Evolutionary conservation across 2,797 vertebrate species (phyloP).

Genomic region (Petrocephalus sullivani): DNA sequence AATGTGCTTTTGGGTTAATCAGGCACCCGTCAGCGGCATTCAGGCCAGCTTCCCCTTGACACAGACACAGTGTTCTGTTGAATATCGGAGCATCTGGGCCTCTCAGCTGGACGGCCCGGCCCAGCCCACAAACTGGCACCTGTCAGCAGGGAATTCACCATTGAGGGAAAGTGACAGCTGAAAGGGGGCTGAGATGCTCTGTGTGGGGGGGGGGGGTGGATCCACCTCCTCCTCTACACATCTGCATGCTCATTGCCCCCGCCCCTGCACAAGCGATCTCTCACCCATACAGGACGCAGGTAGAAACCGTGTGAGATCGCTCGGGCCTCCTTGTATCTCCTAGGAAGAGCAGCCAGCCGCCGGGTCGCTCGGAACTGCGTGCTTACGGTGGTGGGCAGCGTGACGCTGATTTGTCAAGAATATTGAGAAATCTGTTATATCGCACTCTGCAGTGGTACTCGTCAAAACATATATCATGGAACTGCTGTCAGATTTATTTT

Average conservation of each 20-base stretch:
- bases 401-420: neutral
- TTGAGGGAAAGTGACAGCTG: conserved; percentile 59
- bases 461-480: neutral
- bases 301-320: neutral
- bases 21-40: neutral
- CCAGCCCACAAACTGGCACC: neutral
- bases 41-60: neutral
- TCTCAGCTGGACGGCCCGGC: neutral
- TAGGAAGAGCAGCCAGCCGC: neutral
- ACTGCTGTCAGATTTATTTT: neutral
- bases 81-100: neutral
- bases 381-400: neutral
- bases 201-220: conserved; percentile 28
- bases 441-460: neutral
- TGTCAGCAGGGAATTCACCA: neutral
- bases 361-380: neutral
- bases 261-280: neutral
- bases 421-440: neutral
- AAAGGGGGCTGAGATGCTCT: conserved; percentile 61
- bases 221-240: neutral
- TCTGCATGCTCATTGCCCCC: neutral
- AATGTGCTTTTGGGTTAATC: neutral
- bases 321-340: neutral
- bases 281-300: neutral
- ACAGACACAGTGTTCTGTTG: neutral